Evolutionary conservation across 2,888 invertebrate genomes (phyloP).

Genomic region (Andrena marginata): DNA sequence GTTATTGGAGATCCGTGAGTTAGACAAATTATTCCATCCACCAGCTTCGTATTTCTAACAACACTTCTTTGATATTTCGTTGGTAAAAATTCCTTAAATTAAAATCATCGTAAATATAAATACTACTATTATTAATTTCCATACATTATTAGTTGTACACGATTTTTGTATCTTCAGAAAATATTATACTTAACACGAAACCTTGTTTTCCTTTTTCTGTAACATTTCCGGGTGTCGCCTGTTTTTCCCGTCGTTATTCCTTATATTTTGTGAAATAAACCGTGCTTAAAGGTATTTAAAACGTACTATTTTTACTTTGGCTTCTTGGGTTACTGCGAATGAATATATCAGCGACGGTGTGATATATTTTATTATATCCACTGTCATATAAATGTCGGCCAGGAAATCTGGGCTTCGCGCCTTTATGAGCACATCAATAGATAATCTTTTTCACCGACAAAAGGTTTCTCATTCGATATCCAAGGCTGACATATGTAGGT

Average conservation of each 20-base stretch:
- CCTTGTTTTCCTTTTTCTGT: neutral
- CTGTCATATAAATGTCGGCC: conserved; percentile 19
- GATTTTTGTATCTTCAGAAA: no score
- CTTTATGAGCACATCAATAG: conserved; percentile 23
- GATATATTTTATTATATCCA: conserved; percentile 19
- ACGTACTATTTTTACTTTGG: neutral
- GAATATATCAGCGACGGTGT: neutral
- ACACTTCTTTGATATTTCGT: no score
- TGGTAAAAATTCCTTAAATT: no score
- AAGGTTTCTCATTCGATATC: conserved; percentile 52
- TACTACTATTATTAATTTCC: no score
- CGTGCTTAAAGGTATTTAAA: neutral
- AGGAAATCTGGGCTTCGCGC: conserved; percentile 8
- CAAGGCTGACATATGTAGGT: conserved; percentile 48
- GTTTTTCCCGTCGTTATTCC: neutral
- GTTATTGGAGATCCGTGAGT: no score
- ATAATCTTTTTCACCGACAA: conserved; percentile 31
- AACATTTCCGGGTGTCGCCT: no score
- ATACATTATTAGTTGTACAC: no score
- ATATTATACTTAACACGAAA: neutral
- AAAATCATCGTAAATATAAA: no score
- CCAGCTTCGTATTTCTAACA: no score
- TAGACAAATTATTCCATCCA: no score
- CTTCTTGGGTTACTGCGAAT: neutral
- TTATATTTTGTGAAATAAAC: neutral